A percentile compares a stretch with the other conserved stretches of the same genome.
These are phyloP conservation scores for Lepidurus couesii DNA, from an alignment of 1,140 invertebrate species.

Conservation along the genomic window DNA sequence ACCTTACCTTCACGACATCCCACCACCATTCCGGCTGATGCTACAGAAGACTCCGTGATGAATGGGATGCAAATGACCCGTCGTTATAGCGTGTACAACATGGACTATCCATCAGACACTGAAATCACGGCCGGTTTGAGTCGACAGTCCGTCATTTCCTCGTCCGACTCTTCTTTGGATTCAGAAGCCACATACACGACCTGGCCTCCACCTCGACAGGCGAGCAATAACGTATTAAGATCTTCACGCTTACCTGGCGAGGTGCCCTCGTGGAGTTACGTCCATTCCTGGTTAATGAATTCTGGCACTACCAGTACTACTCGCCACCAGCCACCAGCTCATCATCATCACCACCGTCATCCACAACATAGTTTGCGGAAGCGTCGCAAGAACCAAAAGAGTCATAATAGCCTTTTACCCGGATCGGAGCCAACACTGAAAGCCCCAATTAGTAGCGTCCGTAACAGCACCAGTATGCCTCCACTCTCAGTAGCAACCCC, in stretches of 20 bases:
- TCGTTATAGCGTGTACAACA: conserved; percentile 30
- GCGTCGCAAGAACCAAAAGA: conserved; percentile 20
- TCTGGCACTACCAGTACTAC: conserved; percentile 22
- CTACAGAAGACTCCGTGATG: background rate
- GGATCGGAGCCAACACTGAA: background rate
- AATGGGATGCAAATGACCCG: conserved; percentile 7
- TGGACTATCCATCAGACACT: conserved; percentile 34
- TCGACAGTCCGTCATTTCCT: conserved; percentile 27
- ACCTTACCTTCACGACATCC: conserved; percentile 31
- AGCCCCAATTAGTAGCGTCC: background rate
- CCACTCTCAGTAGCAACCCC: background rate
- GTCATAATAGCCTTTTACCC: background rate
- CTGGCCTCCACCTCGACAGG: conserved; percentile 29
- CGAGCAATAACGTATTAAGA: background rate
- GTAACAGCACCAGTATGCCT: background rate
- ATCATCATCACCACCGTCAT: background rate
- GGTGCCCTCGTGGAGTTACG: conserved; percentile 31
- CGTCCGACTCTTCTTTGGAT: conserved; percentile 28
- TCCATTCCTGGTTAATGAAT: conserved; percentile 32
- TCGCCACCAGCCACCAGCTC: background rate
- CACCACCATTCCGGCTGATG: background rate
- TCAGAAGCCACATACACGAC: conserved; percentile 35
- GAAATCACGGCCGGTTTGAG: conserved; percentile 29
- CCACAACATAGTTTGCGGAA: background rate
- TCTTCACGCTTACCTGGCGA: conserved; percentile 18